These are phyloP conservation scores for Campoplex nolae DNA, from an alignment of 2,888 invertebrate species.

Conservation along the genomic window DNA sequence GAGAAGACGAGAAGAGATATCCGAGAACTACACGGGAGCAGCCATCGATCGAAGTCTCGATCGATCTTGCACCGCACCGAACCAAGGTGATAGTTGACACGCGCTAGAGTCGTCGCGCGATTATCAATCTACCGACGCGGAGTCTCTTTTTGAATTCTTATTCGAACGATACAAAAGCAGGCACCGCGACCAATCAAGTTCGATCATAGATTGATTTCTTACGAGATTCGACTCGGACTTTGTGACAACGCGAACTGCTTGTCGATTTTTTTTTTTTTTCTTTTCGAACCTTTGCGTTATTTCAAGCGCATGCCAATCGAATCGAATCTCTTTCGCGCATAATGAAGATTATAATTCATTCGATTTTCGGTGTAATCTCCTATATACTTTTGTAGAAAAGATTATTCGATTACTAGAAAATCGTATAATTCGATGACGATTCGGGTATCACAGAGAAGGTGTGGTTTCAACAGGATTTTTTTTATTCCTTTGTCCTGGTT, in stretches of 20 bases:
- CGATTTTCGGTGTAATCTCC: too few relatives aligned
- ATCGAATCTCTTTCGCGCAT: neutral
- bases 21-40: conserved; percentile 36
- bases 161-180: neutral
- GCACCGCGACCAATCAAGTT: neutral
- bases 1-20: neutral
- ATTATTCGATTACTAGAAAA: too few relatives aligned
- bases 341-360: too few relatives aligned
- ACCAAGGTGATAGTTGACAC: conserved; percentile 47
- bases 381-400: too few relatives aligned
- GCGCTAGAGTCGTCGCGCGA: conserved; percentile 15
- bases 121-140: conserved; percentile 31
- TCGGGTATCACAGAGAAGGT: too few relatives aligned
- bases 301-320: too few relatives aligned
- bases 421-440: too few relatives aligned
- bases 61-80: conserved; percentile 28
- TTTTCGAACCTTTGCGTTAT: neutral
- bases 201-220: neutral
- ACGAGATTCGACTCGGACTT: neutral
- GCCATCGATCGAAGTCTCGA: conserved; percentile 10
- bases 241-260: neutral
- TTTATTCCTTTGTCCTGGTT: neutral
- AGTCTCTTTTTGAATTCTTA: neutral
- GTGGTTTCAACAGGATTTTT: neutral
- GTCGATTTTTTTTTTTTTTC: neutral